phyloP scores from a whole-genome alignment of 1,140 invertebrate genomes.

The Trichonephila clavata region DNA sequence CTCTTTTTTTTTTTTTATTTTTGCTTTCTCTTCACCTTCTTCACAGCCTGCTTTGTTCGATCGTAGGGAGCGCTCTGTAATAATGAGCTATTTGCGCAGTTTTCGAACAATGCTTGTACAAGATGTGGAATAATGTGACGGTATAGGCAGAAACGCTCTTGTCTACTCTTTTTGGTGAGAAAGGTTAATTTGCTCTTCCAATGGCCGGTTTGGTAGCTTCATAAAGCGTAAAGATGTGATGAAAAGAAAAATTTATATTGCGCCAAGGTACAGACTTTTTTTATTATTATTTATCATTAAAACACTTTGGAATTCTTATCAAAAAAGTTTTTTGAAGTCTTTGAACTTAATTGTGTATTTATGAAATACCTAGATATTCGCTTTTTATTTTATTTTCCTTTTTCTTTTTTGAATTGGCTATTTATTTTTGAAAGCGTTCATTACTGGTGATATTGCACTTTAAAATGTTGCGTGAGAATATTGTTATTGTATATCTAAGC shows the following conservation, averaged over 20 bases:
- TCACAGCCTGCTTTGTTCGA: constrained; percentile 38
- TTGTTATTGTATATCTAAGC: too few relatives aligned
- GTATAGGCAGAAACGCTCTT: constrained; percentile 3
- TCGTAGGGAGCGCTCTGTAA: constrained; percentile 48
- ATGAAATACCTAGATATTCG: not conserved
- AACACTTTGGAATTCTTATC: constrained; percentile 4
- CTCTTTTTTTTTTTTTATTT: constrained; percentile 13
- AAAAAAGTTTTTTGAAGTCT: not conserved
- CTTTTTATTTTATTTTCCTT: too few relatives aligned
- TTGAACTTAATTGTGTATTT: constrained; percentile 48
- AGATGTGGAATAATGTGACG: constrained; percentile 47
- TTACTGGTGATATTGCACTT: not conserved
- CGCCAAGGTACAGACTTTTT: not conserved
- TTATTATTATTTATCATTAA: constrained; percentile 18
- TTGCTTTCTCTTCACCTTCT: not conserved
- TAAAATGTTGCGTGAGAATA: not conserved
- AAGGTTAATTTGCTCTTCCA: constrained; percentile 26
- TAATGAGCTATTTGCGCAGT: constrained; percentile 64
- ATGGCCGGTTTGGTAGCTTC: constrained; percentile 38
- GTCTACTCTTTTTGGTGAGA: not conserved
- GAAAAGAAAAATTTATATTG: constrained; percentile 14
- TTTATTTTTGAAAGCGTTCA: not conserved
- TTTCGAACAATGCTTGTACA: constrained; percentile 59
- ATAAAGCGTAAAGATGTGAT: not conserved
- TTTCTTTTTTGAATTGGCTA: not conserved